phyloP scores from a whole-genome alignment of 1,140 invertebrate species.

The Coptotermes formosanus region DNA sequence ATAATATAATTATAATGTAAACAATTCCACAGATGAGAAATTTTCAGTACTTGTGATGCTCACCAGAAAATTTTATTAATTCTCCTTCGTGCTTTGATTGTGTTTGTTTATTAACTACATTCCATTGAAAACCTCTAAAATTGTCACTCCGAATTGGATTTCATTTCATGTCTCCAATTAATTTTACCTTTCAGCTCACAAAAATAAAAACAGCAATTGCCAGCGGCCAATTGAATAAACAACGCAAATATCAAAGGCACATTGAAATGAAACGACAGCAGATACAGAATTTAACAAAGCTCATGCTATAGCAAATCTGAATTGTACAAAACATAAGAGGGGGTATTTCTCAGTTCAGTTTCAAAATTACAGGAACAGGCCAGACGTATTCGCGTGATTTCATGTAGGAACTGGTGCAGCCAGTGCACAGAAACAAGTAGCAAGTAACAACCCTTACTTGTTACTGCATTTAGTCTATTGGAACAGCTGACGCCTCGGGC shows the following conservation, averaged over 20 bases:
- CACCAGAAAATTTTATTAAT: constrained; percentile 6
- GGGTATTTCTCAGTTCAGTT: neutral
- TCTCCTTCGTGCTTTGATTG: neutral
- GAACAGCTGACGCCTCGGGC: neutral
- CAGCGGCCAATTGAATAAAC: neutral
- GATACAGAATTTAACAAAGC: neutral
- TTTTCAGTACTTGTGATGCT: neutral
- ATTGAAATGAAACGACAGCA: neutral
- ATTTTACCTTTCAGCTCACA: neutral
- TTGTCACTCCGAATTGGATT: neutral
- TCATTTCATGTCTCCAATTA: constrained; percentile 10
- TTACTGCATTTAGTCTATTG: neutral
- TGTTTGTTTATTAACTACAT: constrained; percentile 11
- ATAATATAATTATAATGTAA: neutral
- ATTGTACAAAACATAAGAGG: neutral
- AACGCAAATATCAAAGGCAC: neutral
- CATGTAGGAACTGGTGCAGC: neutral
- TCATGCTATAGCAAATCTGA: neutral
- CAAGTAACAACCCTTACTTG: neutral
- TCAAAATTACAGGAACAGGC: neutral
- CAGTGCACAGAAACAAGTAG: neutral
- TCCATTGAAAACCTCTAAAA: constrained; percentile 4
- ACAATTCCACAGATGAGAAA: constrained; percentile 10
- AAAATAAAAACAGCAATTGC: neutral
- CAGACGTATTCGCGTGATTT: neutral